A percentile compares a stretch with the other conserved stretches of the same genome.
Evolutionary conservation across 2,113 vertebrate species (phyloP).

Genomic region (Pachycephala philippinensis): DNA sequence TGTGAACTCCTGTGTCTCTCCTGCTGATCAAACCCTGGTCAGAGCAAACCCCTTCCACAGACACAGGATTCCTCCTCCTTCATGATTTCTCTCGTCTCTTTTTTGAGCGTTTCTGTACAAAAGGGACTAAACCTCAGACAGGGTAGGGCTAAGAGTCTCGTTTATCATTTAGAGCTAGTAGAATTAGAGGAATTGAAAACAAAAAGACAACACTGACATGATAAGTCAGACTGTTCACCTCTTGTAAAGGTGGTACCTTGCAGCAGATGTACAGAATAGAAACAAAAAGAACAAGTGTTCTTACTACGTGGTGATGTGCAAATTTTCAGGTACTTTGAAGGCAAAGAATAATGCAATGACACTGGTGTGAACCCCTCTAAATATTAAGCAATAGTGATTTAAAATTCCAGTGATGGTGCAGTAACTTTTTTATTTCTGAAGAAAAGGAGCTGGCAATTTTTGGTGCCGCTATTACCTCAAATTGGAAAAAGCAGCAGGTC

Average conservation of each 20-base stretch:
- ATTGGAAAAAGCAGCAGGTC: background rate
- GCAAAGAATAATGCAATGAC: background rate
- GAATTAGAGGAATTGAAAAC: background rate
- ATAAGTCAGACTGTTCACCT: background rate
- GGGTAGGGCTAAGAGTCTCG: background rate
- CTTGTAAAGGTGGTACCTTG: background rate
- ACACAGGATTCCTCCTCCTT: background rate
- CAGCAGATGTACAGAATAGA: background rate
- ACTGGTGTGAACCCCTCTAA: background rate
- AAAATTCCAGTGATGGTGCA: background rate
- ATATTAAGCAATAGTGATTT: background rate
- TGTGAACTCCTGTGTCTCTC: background rate
- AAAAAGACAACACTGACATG: background rate
- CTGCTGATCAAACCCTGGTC: background rate
- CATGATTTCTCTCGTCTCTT: background rate
- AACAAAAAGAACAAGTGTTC: background rate
- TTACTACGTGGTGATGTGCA: background rate
- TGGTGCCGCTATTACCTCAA: accelerated
- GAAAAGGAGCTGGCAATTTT: background rate
- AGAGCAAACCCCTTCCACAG: background rate
- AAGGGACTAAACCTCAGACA: background rate
- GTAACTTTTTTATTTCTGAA: background rate
- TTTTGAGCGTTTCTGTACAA: background rate
- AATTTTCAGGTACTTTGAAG: background rate
- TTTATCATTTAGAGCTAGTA: background rate